Conservation (phyloP, 2,113 vertebrate species). For the Poeciliopsis turrubarensis region DNA sequence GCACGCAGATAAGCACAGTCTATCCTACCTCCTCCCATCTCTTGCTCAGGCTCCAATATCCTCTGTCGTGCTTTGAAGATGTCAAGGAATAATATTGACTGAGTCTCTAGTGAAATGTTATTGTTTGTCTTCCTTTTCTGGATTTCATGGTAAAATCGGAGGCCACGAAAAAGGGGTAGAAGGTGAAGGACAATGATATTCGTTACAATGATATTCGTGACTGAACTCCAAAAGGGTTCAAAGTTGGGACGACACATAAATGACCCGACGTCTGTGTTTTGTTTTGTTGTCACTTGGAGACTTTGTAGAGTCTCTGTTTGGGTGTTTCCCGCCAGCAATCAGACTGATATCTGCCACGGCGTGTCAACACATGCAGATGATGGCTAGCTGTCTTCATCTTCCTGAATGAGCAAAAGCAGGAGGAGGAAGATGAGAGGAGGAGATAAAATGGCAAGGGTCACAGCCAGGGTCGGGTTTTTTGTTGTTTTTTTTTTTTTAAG, state of each 20-base stretch:
- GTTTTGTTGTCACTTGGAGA: not conserved
- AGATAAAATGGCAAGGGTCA: slow-evolving; percentile 54
- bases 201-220: slow-evolving; percentile 22
- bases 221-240: not conserved
- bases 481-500: not conserved
- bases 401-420: slow-evolving; percentile 51
- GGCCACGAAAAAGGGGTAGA: slow-evolving; percentile 18
- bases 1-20: too few relatives aligned
- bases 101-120: slow-evolving; percentile 75
- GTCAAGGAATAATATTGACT: slow-evolving; percentile 74
- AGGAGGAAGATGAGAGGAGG: slow-evolving; percentile 44
- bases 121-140: slow-evolving; percentile 73
- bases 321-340: slow-evolving; percentile 13
- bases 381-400: slow-evolving; percentile 52
- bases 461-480: slow-evolving; percentile 34
- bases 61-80: slow-evolving; percentile 74
- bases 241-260: not conserved
- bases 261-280: not conserved
- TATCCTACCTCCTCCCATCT: slow-evolving; percentile 54
- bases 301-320: slow-evolving; percentile 6
- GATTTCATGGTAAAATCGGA: slow-evolving; percentile 58
- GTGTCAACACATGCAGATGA: slow-evolving; percentile 49
- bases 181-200: slow-evolving; percentile 12
- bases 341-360: slow-evolving; percentile 25
- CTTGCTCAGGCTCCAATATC: slow-evolving; percentile 65